Percentiles rank a stretch among this genome's conserved stretches.
Evolutionary conservation across 1,140 invertebrate species (phyloP).

Genomic region (Chymomyza costata): DNA sequence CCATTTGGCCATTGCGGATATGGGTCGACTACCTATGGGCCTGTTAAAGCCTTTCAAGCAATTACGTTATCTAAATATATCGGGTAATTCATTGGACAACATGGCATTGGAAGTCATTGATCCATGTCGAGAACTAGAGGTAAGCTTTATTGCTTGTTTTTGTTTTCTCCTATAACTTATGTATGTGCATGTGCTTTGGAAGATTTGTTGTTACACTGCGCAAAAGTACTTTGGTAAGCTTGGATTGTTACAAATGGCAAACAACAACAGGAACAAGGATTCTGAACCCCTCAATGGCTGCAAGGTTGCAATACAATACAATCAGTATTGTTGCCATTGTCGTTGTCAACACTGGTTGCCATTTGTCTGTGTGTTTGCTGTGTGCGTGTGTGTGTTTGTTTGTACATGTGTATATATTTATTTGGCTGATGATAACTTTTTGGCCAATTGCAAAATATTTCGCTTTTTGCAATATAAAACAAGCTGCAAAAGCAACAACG

Average conservation of each 20-base stretch:
- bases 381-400: conserved; percentile 3
- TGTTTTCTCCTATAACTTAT: not conserved
- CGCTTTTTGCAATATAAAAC: conserved; percentile 10
- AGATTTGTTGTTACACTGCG: too few relatives aligned
- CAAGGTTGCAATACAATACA: too few relatives aligned
- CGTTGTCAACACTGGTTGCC: not conserved
- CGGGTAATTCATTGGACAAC: conserved; percentile 76
- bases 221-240: too few relatives aligned
- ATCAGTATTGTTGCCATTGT: conserved; percentile 13
- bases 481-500: conserved; percentile 23
- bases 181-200: too few relatives aligned
- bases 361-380: conserved; percentile 1
- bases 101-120: conserved; percentile 72
- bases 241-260: too few relatives aligned
- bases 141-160: conserved; percentile 36
- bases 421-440: conserved; percentile 31
- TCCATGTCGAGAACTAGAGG: conserved; percentile 70
- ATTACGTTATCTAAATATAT: conserved; percentile 78
- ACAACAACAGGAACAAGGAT: too few relatives aligned
- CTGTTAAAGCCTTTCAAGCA: conserved; percentile 77
- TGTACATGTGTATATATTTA: conserved; percentile 26
- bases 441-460: conserved; percentile 59
- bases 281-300: too few relatives aligned
- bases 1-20: conserved; percentile 78
- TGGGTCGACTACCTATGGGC: conserved; percentile 76